phyloP scores from a whole-genome alignment of 2,113 vertebrate genomes.

The Ia io region DNA sequence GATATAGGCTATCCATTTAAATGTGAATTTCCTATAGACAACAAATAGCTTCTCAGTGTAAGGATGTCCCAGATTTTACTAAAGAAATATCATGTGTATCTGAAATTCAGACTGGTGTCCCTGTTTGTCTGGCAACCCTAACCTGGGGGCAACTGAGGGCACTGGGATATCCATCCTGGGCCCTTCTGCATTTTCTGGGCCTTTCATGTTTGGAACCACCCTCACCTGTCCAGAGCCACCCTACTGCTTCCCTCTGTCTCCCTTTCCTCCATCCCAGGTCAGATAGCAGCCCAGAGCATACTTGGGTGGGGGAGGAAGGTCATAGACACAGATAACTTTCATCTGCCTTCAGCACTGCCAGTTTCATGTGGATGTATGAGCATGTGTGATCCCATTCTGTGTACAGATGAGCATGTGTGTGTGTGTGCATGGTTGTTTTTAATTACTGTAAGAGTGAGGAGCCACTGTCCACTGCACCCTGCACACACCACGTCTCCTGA shows the following conservation, averaged over 20 bases:
- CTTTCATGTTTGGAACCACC: background rate
- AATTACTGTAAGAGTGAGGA: background rate
- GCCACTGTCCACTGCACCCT: background rate
- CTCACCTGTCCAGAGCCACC: background rate
- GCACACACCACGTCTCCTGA: background rate
- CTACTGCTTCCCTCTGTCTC: background rate
- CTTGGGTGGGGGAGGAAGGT: fast-evolving
- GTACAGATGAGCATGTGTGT: background rate
- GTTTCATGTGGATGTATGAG: background rate
- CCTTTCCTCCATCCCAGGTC: background rate
- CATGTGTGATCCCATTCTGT: background rate
- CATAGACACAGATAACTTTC: background rate
- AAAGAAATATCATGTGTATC: fast-evolving
- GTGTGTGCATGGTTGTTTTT: background rate
- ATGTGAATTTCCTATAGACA: fast-evolving
- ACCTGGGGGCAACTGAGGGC: background rate
- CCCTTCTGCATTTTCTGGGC: background rate
- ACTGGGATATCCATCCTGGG: too few species aligned
- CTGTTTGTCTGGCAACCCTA: background rate
- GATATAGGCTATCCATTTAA: fast-evolving
- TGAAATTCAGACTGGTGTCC: background rate
- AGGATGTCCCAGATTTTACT: fast-evolving
- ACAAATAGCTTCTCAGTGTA: fast-evolving
- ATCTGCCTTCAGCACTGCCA: background rate
- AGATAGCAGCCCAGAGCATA: background rate